A percentile compares a stretch with the other conserved stretches of the same genome.
Evolutionary conservation across 1,140 invertebrate species (phyloP).

Genomic region (Drosophila chauvacae): DNA sequence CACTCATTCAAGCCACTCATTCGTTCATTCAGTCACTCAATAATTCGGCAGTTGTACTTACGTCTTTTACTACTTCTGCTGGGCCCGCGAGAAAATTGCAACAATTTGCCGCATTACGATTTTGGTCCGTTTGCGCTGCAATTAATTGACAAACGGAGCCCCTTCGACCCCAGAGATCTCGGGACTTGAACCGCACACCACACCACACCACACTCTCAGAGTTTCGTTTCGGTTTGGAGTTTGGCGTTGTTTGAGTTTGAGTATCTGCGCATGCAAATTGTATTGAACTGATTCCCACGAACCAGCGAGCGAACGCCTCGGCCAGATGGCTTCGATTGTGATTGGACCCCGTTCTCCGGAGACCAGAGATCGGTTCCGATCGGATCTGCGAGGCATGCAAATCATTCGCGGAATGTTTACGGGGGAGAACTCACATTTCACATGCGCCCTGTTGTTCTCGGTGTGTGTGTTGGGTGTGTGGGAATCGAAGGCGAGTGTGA

Average conservation of each 20-base stretch:
- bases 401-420: conserved; percentile 72
- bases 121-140: conserved; percentile 65
- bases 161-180: conserved; percentile 38
- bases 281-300: conserved; percentile 83
- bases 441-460: conserved; percentile 52
- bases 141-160: conserved; percentile 77
- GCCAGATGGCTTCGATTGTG: conserved; percentile 80
- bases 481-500: conserved; percentile 38
- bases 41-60: conserved; percentile 75
- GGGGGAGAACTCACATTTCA: conserved; percentile 53
- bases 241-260: conserved; percentile 26
- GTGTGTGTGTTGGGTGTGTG: conserved; percentile 15
- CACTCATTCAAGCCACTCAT: conserved; percentile 42
- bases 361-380: conserved; percentile 46
- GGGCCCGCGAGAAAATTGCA: conserved; percentile 75
- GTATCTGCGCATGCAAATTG: conserved; percentile 72
- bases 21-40: conserved; percentile 60
- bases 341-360: conserved; percentile 54
- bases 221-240: conserved; percentile 5
- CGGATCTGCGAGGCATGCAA: conserved; percentile 67
- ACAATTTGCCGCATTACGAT: conserved; percentile 67
- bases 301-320: conserved; percentile 33
- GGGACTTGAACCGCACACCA: conserved; percentile 53
- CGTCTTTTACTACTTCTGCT: conserved; percentile 57
- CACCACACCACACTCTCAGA: conserved; percentile 3